These are phyloP conservation scores for Drymodes brunneopygia DNA, from an alignment of 2,113 vertebrate species.

Conservation along the genomic window DNA sequence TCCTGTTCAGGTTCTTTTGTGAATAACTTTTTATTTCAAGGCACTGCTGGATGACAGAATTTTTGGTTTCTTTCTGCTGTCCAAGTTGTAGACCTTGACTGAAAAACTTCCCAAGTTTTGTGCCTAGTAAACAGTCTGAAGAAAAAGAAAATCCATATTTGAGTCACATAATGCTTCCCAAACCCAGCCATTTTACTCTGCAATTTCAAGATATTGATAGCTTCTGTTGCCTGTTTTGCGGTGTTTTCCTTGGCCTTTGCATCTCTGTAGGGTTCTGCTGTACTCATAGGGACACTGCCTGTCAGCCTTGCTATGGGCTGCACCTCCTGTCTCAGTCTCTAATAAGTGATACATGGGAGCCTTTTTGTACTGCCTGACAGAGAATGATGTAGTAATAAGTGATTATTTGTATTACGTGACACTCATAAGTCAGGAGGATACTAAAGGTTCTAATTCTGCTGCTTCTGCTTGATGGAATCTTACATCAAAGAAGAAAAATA, in stretches of 20 bases:
- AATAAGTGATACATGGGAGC: neutral
- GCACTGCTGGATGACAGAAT: neutral
- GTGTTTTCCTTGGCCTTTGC: neutral
- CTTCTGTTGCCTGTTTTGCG: neutral
- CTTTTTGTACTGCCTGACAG: neutral
- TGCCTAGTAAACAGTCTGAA: neutral
- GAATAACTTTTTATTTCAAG: neutral
- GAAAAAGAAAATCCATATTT: neutral
- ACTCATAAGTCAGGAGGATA: neutral
- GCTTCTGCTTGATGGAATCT: neutral
- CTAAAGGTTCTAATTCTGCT: neutral
- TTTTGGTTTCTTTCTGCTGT: neutral
- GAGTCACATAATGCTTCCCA: neutral
- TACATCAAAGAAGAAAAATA: neutral
- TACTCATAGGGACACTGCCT: neutral
- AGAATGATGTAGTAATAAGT: neutral
- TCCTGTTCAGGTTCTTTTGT: neutral
- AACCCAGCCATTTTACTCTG: neutral
- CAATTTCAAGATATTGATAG: rapidly evolving
- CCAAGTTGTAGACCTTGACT: neutral
- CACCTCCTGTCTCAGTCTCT: neutral
- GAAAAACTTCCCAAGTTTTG: neutral
- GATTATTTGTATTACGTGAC: neutral
- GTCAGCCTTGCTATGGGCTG: neutral
- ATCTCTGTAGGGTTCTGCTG: neutral